phyloP scores from a whole-genome alignment of 2,797 vertebrate species.

The Coluber constrictor region DNA sequence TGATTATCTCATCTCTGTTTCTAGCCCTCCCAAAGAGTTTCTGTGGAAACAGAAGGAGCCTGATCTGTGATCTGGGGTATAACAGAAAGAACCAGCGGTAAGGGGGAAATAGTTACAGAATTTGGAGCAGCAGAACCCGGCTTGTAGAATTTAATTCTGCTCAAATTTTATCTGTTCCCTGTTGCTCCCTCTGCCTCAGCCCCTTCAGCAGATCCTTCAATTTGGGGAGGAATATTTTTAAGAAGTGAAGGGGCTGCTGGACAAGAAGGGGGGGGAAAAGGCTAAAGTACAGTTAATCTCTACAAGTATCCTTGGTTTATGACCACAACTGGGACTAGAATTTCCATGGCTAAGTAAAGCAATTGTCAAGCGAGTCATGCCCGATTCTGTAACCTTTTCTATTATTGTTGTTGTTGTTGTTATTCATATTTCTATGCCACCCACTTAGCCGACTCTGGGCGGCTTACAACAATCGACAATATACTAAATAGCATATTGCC shows the following conservation, averaged over 20 bases:
- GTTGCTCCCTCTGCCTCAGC: background rate
- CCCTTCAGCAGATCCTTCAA: background rate
- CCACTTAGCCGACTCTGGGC: too few relatives aligned
- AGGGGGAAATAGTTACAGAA: background rate
- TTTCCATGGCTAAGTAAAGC: background rate
- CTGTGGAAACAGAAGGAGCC: background rate
- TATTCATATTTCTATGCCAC: too few relatives aligned
- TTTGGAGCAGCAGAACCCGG: background rate
- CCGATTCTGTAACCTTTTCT: background rate
- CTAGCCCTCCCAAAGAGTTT: background rate
- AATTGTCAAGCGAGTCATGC: background rate
- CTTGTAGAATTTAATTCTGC: background rate
- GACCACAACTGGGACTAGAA: background rate
- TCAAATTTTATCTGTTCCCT: background rate
- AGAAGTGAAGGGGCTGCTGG: background rate
- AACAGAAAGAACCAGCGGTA: background rate
- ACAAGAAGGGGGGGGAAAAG: too few relatives aligned
- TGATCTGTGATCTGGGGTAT: background rate
- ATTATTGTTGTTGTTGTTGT: too few relatives aligned
- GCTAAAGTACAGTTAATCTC: background rate
- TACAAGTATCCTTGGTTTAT: background rate
- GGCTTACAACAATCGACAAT: too few relatives aligned
- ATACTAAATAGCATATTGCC: too few relatives aligned
- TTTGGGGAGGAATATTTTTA: background rate
- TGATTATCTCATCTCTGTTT: background rate